Evolutionary conservation across 2,888 invertebrate species (phyloP), one percentile per base, ranked within the genome.

Genomic region (Lomographa bimaculata): DNA sequence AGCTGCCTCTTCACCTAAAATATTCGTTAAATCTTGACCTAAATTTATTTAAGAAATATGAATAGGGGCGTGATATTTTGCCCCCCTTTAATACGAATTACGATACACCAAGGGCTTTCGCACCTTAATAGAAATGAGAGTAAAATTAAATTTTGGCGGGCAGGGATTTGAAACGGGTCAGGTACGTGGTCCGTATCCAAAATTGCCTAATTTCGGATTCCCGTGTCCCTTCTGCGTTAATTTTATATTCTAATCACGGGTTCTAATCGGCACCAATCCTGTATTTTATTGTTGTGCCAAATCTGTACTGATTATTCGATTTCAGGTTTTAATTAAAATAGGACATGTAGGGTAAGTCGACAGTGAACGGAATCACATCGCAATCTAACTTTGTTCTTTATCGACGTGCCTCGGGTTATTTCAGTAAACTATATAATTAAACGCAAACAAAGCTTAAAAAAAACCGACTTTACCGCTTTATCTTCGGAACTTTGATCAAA

Each of bases 171-270:
- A 43, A 33, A 8, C 33, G 48, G 50, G 43, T 43, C 41, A 32
- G 20, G 24, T 28, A 38, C 38, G 43, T 52, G 46, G 55, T 43
- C 35, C 48, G 32, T 17, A 30, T 33, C 30, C 29, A 50, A 59
- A 65, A 61, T 62, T 54, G 40, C 49, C 60, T 63, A 55, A 71
- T 66, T 66, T 59, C 46, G 50, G 46, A 64, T 60, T 58, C 57
- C 26, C 18, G 26, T 50, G 49, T 46, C 53, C 54, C 49, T 47
- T 55, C 50, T 58, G 50, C 50, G 46, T 57, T 63, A 57, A 66
- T 66, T 72, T 69, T 60, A 63, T 64, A 74, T 73, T 72, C 67
- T 64, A 67, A 72, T 69, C 66, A 53, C 46, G 54, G 39, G 25
- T 18, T 25, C 34, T 44, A 48, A 47, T 50, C 44, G 46, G 48